A percentile compares a stretch with the other conserved stretches of the same genome.
Evolutionary conservation across 2,888 invertebrate genomes (phyloP).

Genomic region (Craniophora ligustri): DNA sequence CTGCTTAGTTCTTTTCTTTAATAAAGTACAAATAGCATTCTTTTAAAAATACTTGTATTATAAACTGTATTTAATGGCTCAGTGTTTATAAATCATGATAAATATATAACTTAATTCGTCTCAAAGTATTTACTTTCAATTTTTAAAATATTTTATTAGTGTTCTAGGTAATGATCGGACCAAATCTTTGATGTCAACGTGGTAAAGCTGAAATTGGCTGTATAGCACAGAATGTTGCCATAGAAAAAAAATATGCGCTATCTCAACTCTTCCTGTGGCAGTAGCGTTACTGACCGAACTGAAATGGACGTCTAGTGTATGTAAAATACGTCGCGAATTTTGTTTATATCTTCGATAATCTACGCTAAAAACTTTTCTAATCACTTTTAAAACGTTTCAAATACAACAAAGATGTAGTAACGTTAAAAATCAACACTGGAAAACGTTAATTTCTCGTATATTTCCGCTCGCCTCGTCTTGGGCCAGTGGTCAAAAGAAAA

Average conservation of each 20-base stretch:
- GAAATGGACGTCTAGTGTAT: conserved; percentile 85
- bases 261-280: conserved; percentile 82
- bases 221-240: conserved; percentile 75
- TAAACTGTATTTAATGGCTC: too few species aligned
- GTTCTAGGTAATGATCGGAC: conserved; percentile 48
- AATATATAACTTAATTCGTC: too few species aligned
- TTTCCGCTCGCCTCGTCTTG: conserved; percentile 66
- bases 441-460: conserved; percentile 75
- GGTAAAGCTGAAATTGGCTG: conserved; percentile 47
- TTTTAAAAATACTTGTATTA: too few species aligned
- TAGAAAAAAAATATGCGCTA: conserved; percentile 73
- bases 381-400: conserved; percentile 79
- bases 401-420: conserved; percentile 79
- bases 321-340: conserved; percentile 78
- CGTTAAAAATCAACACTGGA: conserved; percentile 70
- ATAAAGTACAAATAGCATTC: too few species aligned
- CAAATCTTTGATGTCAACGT: conserved; percentile 30
- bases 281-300: conserved; percentile 82
- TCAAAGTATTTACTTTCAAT: too few species aligned
- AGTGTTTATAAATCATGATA: too few species aligned
- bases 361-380: conserved; percentile 85
- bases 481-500: conserved; percentile 37
- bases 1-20: too few species aligned
- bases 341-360: conserved; percentile 87
- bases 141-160: too few species aligned